These are phyloP conservation scores for Onychostoma macrolepis DNA, from an alignment of 2,113 vertebrate species.

Conservation along the genomic window DNA sequence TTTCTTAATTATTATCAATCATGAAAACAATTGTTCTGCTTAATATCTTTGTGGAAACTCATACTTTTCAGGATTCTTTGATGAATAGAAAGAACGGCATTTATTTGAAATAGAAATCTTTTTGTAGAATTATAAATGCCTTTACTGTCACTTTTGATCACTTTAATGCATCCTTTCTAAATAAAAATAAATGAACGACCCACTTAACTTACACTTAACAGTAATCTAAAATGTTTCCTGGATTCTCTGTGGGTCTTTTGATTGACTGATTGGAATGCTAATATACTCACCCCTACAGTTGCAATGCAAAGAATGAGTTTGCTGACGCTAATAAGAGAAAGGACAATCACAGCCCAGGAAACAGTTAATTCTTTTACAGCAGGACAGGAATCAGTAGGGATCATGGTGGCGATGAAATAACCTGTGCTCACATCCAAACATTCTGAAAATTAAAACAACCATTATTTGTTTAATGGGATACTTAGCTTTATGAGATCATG, in stretches of 20 bases:
- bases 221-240: background rate
- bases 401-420: background rate
- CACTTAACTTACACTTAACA: too few species aligned
- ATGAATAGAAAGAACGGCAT: background rate
- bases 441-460: slow-evolving; percentile 34
- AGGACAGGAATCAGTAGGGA: background rate
- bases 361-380: slow-evolving; percentile 11
- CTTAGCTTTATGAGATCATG: background rate
- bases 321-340: background rate
- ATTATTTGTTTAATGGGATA: background rate
- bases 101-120: background rate
- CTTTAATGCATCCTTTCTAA: background rate
- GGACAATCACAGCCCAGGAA: background rate
- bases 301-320: slow-evolving; percentile 40
- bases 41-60: background rate
- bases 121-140: background rate
- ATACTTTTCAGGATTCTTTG: background rate
- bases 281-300: slow-evolving; percentile 42
- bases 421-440: slow-evolving; percentile 12
- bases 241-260: background rate
- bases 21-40: background rate
- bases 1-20: background rate
- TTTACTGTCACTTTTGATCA: background rate
- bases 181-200: background rate
- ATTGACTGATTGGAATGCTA: background rate